phyloP scores from a whole-genome alignment of 2,113 vertebrate species.

The Perca schrenkii region DNA sequence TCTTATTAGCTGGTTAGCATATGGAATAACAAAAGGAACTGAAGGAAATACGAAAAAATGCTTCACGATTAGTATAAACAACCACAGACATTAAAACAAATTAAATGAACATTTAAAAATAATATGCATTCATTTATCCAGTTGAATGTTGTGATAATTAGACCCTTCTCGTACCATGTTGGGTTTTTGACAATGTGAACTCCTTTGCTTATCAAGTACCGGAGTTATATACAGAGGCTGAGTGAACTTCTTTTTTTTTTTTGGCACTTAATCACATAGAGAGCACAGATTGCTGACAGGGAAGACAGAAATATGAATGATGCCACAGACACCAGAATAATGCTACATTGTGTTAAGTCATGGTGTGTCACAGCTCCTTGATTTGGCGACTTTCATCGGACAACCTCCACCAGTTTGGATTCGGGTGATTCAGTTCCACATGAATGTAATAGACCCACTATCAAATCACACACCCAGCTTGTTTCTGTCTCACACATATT shows the following conservation, averaged over 20 bases:
- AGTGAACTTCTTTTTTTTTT: slow-evolving; percentile 48
- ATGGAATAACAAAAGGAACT: not conserved
- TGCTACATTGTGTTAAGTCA: slow-evolving; percentile 67
- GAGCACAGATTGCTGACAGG: slow-evolving; percentile 30
- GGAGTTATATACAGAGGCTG: slow-evolving; percentile 37
- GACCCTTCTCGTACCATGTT: slow-evolving; percentile 27
- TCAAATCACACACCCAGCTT: slow-evolving; percentile 19
- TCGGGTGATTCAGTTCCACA: not conserved
- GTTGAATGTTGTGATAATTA: slow-evolving; percentile 15
- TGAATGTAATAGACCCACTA: slow-evolving; percentile 1
- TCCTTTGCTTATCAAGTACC: slow-evolving; percentile 14
- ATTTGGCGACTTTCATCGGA: slow-evolving; percentile 12
- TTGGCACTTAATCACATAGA: slow-evolving; percentile 48
- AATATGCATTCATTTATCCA: slow-evolving; percentile 21
- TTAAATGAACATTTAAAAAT: slow-evolving; percentile 15
- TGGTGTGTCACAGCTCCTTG: not conserved
- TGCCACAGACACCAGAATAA: slow-evolving; percentile 44
- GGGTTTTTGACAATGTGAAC: slow-evolving; percentile 15
- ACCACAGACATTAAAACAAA: not conserved
- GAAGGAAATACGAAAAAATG: slow-evolving; percentile 22
- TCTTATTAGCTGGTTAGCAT: slow-evolving; percentile 9
- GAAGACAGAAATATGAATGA: slow-evolving; percentile 47
- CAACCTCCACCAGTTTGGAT: not conserved
- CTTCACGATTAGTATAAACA: slow-evolving; percentile 36
- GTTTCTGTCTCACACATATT: slow-evolving; percentile 36